Evolutionary conservation across 2,113 vertebrate species (phyloP).

Genomic region (Morphnarchus princeps): DNA sequence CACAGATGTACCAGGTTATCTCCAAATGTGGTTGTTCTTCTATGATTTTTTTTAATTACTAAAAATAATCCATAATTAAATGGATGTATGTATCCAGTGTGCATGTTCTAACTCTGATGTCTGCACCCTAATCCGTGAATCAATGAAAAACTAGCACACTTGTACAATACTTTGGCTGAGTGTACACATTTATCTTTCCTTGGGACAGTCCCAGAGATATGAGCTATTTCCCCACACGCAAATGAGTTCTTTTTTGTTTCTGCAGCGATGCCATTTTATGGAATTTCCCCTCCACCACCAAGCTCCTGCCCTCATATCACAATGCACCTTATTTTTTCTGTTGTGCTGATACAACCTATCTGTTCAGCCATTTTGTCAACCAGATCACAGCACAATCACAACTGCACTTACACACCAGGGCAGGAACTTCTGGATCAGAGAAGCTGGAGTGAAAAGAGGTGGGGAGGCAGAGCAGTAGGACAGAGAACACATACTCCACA

Average conservation of each 20-base stretch:
- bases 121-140: neutral
- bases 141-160: neutral
- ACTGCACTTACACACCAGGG: neutral
- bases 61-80: neutral
- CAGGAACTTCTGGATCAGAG: neutral
- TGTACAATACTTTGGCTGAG: neutral
- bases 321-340: neutral
- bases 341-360: neutral
- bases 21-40: neutral
- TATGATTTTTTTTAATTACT: neutral
- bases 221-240: neutral
- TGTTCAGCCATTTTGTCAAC: neutral
- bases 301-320: neutral
- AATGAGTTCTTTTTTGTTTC: neutral
- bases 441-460: neutral
- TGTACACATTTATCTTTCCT: neutral
- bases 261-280: neutral
- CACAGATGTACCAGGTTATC: neutral
- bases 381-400: neutral
- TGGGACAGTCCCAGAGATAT: neutral
- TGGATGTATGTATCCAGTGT: neutral
- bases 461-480: neutral
- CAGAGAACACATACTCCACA: neutral
- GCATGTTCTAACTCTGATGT: neutral
- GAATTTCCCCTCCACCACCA: neutral